Percentiles rank a stretch among this genome's conserved stretches.
Evolutionary conservation across 1,140 invertebrate species (phyloP).

Genomic region (Solen grandis): DNA sequence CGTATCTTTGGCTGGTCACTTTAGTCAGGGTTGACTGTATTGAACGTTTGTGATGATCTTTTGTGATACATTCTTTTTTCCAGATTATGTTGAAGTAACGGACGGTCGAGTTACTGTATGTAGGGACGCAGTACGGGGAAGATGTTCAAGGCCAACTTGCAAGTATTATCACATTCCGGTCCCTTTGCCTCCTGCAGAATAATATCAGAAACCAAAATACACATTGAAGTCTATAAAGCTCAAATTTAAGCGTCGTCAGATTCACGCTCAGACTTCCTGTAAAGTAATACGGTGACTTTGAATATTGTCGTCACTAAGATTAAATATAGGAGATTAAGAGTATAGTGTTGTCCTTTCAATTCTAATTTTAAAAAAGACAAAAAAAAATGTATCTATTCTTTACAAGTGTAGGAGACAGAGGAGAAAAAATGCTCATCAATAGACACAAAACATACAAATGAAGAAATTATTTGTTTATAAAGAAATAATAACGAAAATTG

Average conservation of each 20-base stretch:
- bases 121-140: constrained; percentile 94
- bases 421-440: too few species aligned
- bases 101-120: constrained; percentile 96
- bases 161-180: constrained; percentile 85
- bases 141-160: constrained; percentile 93
- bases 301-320: neutral
- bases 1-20: too few species aligned
- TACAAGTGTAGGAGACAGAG: too few species aligned
- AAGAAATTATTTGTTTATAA: too few species aligned
- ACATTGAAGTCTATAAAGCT: constrained; percentile 3
- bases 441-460: too few species aligned
- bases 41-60: too few species aligned
- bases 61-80: too few species aligned
- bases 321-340: neutral
- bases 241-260: neutral
- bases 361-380: neutral
- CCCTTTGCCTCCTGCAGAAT: constrained; percentile 67
- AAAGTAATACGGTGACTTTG: neutral
- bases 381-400: neutral
- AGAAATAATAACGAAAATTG: neutral
- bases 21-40: too few species aligned
- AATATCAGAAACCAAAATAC: constrained; percentile 5
- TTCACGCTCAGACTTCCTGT: neutral
- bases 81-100: constrained; percentile 96
- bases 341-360: neutral